Percentiles rank a stretch among this genome's conserved stretches.
phyloP scores from a whole-genome alignment of 2,797 vertebrate species.

The Valencia hispanica region DNA sequence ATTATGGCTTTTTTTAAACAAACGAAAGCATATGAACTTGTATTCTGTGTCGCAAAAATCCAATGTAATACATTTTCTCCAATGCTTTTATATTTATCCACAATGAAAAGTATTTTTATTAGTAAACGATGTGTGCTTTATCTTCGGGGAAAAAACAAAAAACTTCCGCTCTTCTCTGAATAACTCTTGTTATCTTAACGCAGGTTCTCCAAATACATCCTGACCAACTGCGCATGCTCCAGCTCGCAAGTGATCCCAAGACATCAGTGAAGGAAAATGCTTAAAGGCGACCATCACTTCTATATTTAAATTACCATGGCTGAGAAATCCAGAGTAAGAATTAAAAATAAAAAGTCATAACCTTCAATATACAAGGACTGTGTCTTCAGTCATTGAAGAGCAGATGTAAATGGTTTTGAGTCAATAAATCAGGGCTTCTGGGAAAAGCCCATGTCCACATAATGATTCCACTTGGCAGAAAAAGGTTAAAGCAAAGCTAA shows the following conservation, averaged over 20 bases:
- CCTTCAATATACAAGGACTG: neutral
- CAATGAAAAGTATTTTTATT: neutral
- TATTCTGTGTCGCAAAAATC: neutral
- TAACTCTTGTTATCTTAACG: conserved; percentile 14
- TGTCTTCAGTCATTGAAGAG: neutral
- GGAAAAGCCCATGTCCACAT: no score
- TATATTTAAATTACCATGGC: neutral
- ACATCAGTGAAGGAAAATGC: conserved; percentile 64
- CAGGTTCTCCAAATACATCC: conserved; percentile 25
- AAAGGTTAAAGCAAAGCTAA: neutral
- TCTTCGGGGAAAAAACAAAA: neutral
- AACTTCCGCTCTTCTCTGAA: conserved; percentile 20
- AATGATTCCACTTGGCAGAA: no score
- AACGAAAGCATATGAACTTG: no score
- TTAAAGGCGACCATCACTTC: conserved; percentile 75
- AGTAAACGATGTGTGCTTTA: conserved; percentile 19
- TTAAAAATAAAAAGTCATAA: neutral
- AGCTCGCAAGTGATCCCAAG: conserved; percentile 77
- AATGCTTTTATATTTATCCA: neutral
- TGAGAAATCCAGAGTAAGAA: neutral
- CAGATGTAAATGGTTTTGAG: conserved; percentile 23
- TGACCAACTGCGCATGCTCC: conserved; percentile 82
- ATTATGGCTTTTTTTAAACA: no score
- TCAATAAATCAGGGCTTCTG: conserved; percentile 25
- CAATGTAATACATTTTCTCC: neutral